Conservation (phyloP, 2,797 vertebrate species). For the Clarias pachynema region DNA sequence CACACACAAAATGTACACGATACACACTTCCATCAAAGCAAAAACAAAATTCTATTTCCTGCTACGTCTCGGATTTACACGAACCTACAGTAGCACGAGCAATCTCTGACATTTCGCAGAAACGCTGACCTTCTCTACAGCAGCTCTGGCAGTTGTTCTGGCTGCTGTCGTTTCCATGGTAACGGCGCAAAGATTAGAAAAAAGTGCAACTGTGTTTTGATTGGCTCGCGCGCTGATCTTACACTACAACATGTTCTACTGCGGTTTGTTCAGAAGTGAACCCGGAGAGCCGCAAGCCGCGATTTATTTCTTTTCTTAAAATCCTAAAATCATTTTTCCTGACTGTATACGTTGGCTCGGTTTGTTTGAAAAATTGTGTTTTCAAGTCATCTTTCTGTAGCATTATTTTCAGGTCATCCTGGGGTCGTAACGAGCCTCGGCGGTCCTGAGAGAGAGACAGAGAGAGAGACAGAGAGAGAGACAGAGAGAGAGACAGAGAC, state of each 20-base stretch:
- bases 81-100: neutral
- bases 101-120: neutral
- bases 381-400: constrained; percentile 16
- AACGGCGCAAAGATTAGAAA: neutral
- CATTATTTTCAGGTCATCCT: constrained; percentile 13
- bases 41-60: too few species aligned
- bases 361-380: neutral
- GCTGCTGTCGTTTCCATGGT: neutral
- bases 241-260: too few species aligned
- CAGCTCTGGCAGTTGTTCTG: neutral
- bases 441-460: neutral
- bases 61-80: too few species aligned
- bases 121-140: neutral
- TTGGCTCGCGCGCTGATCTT: neutral
- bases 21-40: neutral
- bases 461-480: too few species aligned
- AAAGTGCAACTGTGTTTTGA: neutral
- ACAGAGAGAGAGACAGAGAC: neutral
- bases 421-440: constrained; percentile 7
- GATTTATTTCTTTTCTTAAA: neutral
- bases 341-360: neutral
- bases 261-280: neutral
- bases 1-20: neutral
- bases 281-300: neutral
- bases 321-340: too few species aligned